Percentiles rank a stretch among this genome's conserved stretches.
Conservation (phyloP, 2,113 vertebrate species). For the Siphamia tubifer region DNA sequence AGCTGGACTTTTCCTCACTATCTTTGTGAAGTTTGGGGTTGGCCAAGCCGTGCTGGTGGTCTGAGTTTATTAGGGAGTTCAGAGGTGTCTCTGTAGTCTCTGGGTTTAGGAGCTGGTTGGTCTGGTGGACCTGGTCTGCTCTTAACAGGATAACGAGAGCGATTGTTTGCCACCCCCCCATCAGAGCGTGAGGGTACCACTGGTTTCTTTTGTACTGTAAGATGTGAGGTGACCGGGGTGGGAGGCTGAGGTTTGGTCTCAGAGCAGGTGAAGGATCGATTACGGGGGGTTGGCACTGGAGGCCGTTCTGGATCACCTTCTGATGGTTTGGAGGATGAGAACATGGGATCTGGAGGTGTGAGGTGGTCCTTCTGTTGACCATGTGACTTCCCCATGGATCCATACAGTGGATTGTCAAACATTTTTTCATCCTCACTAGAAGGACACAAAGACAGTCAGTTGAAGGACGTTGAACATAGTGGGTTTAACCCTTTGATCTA, state of each 20-base stretch:
- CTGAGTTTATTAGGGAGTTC: conserved; percentile 82
- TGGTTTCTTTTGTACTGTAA: conserved; percentile 76
- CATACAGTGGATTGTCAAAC: conserved; percentile 96
- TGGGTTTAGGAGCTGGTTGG: conserved; percentile 77
- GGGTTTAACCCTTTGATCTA: too few species aligned
- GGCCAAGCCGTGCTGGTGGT: conserved; percentile 60
- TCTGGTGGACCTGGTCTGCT: conserved; percentile 78
- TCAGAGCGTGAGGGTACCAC: conserved; percentile 86
- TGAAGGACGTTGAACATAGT: background rate
- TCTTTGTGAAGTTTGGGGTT: conserved; percentile 58
- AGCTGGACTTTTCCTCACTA: conserved; percentile 34
- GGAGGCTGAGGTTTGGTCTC: conserved; percentile 70
- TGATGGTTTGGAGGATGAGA: conserved; percentile 71
- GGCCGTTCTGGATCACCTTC: conserved; percentile 77
- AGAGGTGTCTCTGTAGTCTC: conserved; percentile 86
- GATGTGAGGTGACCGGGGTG: conserved; percentile 31
- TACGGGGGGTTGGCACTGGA: conserved; percentile 80
- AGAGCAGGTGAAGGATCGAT: conserved; percentile 89
- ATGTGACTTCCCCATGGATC: conserved; percentile 75
- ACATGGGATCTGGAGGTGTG: conserved; percentile 54
- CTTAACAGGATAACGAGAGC: conserved; percentile 88
- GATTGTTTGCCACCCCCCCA: conserved; percentile 64
- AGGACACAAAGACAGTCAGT: background rate
- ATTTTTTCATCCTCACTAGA: conserved; percentile 82
- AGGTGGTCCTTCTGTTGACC: conserved; percentile 79